These are phyloP conservation scores for Trichogramma dendrolimi DNA, from an alignment of 2,888 invertebrate genomes.

Conservation along the genomic window DNA sequence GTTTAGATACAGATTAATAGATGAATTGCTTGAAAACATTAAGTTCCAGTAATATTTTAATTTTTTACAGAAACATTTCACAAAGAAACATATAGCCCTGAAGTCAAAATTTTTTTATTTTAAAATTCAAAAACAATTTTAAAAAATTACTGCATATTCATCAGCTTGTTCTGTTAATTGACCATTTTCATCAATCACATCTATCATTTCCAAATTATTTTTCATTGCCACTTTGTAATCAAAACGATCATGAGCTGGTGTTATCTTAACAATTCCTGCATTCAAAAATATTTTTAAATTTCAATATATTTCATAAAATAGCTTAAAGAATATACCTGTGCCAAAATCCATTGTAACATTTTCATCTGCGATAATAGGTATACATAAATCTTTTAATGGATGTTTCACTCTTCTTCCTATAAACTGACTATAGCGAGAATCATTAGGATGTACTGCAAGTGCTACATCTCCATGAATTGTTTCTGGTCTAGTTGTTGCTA, in stretches of 20 bases:
- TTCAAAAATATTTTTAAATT: slow-evolving; percentile 15
- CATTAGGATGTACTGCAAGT: slow-evolving; percentile 86
- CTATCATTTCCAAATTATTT: slow-evolving; percentile 67
- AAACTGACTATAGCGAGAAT: slow-evolving; percentile 63
- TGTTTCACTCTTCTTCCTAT: slow-evolving; percentile 65
- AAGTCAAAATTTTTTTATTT: neutral
- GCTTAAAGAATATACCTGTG: slow-evolving; percentile 59
- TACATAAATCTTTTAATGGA: slow-evolving; percentile 67
- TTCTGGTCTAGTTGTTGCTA: slow-evolving; percentile 91
- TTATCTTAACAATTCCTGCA: slow-evolving; percentile 81
- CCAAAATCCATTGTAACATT: slow-evolving; percentile 78
- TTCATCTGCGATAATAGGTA: slow-evolving; percentile 82
- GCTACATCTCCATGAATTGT: slow-evolving; percentile 93
- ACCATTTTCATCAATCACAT: slow-evolving; percentile 76
- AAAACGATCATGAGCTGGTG: slow-evolving; percentile 63
- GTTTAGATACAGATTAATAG: slow-evolving; percentile 1
- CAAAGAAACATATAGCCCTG: neutral
- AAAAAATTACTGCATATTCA: slow-evolving; percentile 33
- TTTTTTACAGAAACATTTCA: neutral
- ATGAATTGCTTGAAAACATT: neutral
- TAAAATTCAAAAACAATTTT: neutral
- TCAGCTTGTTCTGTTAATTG: slow-evolving; percentile 55
- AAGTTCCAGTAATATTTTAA: neutral
- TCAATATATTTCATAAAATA: slow-evolving; percentile 4
- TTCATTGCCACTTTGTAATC: slow-evolving; percentile 77